A percentile compares a stretch with the other conserved stretches of the same genome.
Evolutionary conservation across 2,888 invertebrate species (phyloP).

Genomic region (Koerneria pararmatus): DNA sequence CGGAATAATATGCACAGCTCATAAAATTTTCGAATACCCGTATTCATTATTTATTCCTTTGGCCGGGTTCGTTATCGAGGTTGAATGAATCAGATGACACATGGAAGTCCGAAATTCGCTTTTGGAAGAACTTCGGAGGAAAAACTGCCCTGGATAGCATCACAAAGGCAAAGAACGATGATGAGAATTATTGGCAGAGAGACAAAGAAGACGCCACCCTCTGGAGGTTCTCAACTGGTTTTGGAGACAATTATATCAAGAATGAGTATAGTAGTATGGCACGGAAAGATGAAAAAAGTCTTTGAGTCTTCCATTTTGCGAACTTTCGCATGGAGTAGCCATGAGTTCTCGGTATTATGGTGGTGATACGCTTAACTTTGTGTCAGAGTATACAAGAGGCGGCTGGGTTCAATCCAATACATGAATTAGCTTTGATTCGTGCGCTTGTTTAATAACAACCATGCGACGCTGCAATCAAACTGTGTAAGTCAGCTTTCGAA

Average conservation of each 20-base stretch:
- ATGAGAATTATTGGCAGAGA: slow-evolving; percentile 41
- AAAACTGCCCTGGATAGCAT: slow-evolving; percentile 29
- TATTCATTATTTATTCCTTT: background rate
- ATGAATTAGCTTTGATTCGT: too few relatives aligned
- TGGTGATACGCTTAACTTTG: too few relatives aligned
- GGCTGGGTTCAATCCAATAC: too few relatives aligned
- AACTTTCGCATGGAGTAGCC: too few relatives aligned
- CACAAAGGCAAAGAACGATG: slow-evolving; percentile 36
- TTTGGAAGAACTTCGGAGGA: slow-evolving; percentile 77
- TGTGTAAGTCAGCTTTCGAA: too few relatives aligned
- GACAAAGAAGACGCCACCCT: slow-evolving; percentile 31
- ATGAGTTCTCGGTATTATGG: too few relatives aligned
- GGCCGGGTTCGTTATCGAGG: background rate
- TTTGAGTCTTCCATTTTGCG: too few relatives aligned
- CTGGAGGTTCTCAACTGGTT: slow-evolving; percentile 30
- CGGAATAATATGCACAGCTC: too few relatives aligned
- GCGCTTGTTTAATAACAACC: too few relatives aligned
- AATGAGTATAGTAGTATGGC: background rate
- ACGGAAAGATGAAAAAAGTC: background rate
- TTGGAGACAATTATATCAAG: background rate
- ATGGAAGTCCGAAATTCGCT: slow-evolving; percentile 68
- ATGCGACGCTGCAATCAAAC: too few relatives aligned
- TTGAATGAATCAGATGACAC: slow-evolving; percentile 35
- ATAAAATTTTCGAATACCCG: too few relatives aligned
- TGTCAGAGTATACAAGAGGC: too few relatives aligned